A percentile compares a stretch with the other conserved stretches of the same genome.
These are phyloP conservation scores for Sesia bembeciformis DNA, from an alignment of 2,888 invertebrate genomes.

Conservation along the genomic window DNA sequence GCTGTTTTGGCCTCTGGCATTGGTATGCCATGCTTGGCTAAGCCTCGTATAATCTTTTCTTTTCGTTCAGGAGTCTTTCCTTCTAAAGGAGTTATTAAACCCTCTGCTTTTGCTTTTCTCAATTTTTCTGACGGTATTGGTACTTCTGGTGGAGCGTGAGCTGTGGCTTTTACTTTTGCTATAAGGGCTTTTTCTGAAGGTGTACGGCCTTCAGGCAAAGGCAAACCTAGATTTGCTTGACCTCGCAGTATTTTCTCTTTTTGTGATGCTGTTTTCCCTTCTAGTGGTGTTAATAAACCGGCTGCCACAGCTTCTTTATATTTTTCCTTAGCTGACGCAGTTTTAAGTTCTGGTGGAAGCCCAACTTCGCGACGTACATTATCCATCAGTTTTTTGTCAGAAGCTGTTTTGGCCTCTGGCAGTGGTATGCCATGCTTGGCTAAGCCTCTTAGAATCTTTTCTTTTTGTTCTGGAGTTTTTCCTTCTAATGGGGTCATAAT, in stretches of 20 bases:
- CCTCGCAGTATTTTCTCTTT: conserved; percentile 4
- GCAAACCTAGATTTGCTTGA: conserved; percentile 5
- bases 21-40: conserved; percentile 9
- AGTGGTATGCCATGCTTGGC: conserved; percentile 11
- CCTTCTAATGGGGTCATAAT: conserved; percentile 7
- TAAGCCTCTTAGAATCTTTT: conserved; percentile 13
- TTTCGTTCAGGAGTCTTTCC: conserved; percentile 14
- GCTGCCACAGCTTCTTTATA: conserved; percentile 4
- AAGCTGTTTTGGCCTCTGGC: conserved; percentile 12
- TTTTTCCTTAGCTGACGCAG: conserved; percentile 7
- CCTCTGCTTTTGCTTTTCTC: conserved; percentile 10
- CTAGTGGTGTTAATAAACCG: conserved; percentile 5
- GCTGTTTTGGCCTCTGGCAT: conserved; percentile 14
- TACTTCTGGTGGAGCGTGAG: conserved; percentile 19
- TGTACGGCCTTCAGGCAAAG: conserved; percentile 7
- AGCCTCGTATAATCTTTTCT: conserved; percentile 14
- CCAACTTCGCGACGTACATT: conserved; percentile 7
- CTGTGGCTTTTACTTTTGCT: conserved; percentile 12
- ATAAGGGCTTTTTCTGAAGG: conserved; percentile 4
- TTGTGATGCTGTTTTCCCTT: conserved; percentile 14
- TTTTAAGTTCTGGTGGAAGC: conserved; percentile 9
- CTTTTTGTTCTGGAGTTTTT: conserved; percentile 16
- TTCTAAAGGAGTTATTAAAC: conserved; percentile 8
- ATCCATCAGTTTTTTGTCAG: conserved; percentile 7
- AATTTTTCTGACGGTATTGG: conserved; percentile 13